phyloP scores from a whole-genome alignment of 2,113 vertebrate species.

The Orthonyx spaldingii region DNA sequence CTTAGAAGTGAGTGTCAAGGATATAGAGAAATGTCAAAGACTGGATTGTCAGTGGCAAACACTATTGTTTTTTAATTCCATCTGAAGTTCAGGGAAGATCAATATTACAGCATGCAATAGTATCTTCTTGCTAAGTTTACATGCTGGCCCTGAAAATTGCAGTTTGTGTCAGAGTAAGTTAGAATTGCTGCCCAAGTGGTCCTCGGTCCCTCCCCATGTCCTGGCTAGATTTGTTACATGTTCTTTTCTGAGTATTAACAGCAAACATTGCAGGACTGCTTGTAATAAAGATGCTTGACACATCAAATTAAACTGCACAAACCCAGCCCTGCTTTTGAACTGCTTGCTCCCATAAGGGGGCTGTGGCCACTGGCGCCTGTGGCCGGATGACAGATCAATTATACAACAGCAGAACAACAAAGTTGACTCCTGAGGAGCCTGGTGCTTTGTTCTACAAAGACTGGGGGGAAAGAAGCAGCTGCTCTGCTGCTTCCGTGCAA shows the following conservation, averaged over 20 bases:
- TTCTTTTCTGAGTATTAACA: not conserved
- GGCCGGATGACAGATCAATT: not conserved
- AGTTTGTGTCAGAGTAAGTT: not conserved
- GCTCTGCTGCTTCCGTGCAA: slow-evolving; percentile 15
- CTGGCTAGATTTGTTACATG: not conserved
- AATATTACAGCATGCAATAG: not conserved
- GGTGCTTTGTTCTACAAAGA: slow-evolving; percentile 50
- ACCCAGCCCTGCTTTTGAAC: slow-evolving; percentile 2
- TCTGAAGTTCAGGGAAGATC: not conserved
- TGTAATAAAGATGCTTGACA: not conserved
- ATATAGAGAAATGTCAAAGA: not conserved
- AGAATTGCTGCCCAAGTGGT: not conserved
- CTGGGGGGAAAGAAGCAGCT: not conserved
- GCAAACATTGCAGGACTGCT: not conserved
- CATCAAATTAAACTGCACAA: not conserved
- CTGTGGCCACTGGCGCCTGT: not conserved
- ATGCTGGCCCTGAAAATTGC: not conserved
- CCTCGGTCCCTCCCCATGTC: not conserved
- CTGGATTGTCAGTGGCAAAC: not conserved
- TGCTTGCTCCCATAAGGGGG: not conserved
- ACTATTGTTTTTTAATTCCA: not conserved
- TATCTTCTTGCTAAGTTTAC: not conserved
- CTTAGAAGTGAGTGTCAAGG: not conserved
- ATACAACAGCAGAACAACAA: slow-evolving; percentile 32
- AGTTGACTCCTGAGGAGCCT: slow-evolving; percentile 28